Conservation (phyloP, 2,888 invertebrate genomes). For the Melipona bicolor region DNA sequence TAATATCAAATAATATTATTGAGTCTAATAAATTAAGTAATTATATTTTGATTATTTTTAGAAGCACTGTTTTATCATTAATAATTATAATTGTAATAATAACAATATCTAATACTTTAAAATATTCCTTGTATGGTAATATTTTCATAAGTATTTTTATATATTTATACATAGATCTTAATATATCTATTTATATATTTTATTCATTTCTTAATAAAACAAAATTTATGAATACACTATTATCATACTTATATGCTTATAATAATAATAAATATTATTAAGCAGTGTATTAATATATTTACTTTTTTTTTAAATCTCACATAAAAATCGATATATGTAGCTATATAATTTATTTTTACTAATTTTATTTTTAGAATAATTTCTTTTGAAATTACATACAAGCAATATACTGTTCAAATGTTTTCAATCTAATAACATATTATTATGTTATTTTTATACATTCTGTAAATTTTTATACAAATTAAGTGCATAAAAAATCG, state of each 20-base stretch:
- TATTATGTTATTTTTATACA: slow-evolving; percentile 11
- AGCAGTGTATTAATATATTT: not conserved
- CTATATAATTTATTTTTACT: slow-evolving; percentile 14
- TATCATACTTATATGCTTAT: slow-evolving; percentile 12
- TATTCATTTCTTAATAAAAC: slow-evolving; percentile 1
- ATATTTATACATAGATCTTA: slow-evolving; percentile 5
- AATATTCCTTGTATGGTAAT: slow-evolving; percentile 13
- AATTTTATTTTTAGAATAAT: not conserved
- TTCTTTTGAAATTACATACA: slow-evolving; percentile 3
- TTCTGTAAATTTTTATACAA: slow-evolving; percentile 19
- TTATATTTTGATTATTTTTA: slow-evolving; percentile 5
- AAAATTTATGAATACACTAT: slow-evolving; percentile 1
- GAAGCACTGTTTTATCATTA: slow-evolving; percentile 17
- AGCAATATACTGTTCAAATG: slow-evolving; percentile 4
- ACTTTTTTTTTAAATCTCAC: not conserved
- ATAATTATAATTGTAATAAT: slow-evolving; percentile 4
- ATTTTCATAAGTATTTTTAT: slow-evolving; percentile 1
- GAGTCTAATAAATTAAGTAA: slow-evolving; percentile 25
- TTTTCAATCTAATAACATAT: slow-evolving; percentile 1
- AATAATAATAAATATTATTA: not conserved
- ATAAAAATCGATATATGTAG: not conserved
- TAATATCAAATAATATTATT: slow-evolving; percentile 33
- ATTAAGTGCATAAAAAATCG: slow-evolving; percentile 24
- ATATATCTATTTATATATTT: slow-evolving; percentile 6
- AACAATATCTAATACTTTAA: slow-evolving; percentile 19